Percentiles rank a stretch among this genome's conserved stretches.
These are phyloP conservation scores for Pachypeltis micranthus DNA, from an alignment of 1,140 invertebrate species.

Conservation along the genomic window DNA sequence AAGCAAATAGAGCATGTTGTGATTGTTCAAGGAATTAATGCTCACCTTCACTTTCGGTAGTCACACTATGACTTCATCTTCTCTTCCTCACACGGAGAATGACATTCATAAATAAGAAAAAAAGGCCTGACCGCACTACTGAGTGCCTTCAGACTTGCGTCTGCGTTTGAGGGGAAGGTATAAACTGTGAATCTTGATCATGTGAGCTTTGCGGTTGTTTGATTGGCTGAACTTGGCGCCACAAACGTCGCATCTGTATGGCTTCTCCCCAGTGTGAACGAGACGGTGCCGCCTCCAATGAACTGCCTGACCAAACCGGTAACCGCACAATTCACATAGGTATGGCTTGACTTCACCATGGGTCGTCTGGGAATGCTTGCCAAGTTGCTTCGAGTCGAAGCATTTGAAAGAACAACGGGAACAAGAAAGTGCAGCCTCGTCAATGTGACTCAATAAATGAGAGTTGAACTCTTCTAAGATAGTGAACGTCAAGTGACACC, in stretches of 20 bases:
- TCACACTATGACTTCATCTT: too few species aligned
- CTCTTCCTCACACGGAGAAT: too few species aligned
- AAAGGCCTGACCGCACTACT: too few species aligned
- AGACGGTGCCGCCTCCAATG: conserved; percentile 72
- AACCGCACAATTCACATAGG: background rate
- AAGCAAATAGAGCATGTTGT: too few species aligned
- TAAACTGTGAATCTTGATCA: background rate
- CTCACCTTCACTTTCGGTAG: too few species aligned
- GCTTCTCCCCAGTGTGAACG: conserved; percentile 90
- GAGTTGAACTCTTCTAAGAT: background rate
- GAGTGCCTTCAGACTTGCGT: too few species aligned
- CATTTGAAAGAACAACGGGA: background rate
- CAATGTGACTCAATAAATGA: background rate
- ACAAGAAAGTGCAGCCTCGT: background rate
- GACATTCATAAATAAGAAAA: too few species aligned
- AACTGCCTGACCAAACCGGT: background rate
- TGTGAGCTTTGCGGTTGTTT: background rate
- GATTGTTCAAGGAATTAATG: too few species aligned
- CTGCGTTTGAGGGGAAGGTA: background rate
- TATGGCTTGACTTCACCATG: background rate
- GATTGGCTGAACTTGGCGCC: background rate
- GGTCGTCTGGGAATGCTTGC: background rate
- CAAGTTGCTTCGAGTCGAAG: background rate
- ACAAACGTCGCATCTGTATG: conserved; percentile 38
- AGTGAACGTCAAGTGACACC: background rate